Evolutionary conservation across 1,140 invertebrate genomes (phyloP).

Genomic region (Caenorhabditis remanei): DNA sequence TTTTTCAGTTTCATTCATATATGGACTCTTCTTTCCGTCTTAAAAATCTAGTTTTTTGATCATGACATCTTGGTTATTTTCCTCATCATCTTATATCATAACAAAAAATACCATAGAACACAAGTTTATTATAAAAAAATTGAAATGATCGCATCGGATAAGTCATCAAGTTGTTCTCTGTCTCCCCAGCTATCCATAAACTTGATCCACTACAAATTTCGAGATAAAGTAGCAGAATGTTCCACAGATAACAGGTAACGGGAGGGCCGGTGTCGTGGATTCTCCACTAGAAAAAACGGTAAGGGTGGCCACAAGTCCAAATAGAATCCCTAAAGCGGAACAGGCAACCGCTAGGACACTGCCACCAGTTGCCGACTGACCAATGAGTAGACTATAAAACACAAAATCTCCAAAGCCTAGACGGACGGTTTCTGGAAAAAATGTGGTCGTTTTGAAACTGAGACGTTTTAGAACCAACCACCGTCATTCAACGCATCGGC

Average conservation of each 20-base stretch:
- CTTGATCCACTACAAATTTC: not conserved
- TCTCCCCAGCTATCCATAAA: not conserved
- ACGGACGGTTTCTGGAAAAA: conserved; percentile 66
- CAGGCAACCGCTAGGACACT: conserved; percentile 68
- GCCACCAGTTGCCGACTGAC: conserved; percentile 98
- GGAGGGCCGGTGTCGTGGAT: conserved; percentile 70
- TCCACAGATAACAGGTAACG: conserved; percentile 71
- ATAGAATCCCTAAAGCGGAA: conserved; percentile 67
- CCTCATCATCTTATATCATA: too few species aligned
- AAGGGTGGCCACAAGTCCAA: conserved; percentile 69
- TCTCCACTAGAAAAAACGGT: conserved; percentile 65
- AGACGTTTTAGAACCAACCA: not conserved
- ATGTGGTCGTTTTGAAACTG: not conserved
- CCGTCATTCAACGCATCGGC: conserved; percentile 62
- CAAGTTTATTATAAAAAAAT: too few species aligned
- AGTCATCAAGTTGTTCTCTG: too few species aligned
- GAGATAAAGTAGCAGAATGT: conserved; percentile 68
- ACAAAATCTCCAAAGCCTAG: conserved; percentile 98
- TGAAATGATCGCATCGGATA: too few species aligned
- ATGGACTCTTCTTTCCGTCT: too few species aligned
- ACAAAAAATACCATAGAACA: too few species aligned
- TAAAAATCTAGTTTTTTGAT: too few species aligned
- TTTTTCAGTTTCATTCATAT: too few species aligned
- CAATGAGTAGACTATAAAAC: conserved; percentile 97
- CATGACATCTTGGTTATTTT: too few species aligned